Evolutionary conservation across 2,888 invertebrate species (phyloP).

Genomic region (Agrochola litura): DNA sequence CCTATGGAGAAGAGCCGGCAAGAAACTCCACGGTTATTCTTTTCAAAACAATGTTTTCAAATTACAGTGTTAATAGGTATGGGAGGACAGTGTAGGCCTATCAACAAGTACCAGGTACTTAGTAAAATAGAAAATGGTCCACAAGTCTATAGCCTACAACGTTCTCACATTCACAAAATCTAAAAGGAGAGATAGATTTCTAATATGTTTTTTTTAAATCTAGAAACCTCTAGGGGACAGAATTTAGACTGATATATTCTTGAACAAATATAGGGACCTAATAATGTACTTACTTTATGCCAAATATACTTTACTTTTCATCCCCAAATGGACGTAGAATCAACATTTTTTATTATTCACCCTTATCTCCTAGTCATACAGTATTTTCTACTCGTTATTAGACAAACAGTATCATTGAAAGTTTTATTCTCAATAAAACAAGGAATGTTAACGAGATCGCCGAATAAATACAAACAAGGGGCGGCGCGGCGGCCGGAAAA

Average conservation of each 20-base stretch:
- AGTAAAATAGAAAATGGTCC: too few species aligned
- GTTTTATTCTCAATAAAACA: constrained; percentile 65
- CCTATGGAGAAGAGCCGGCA: too few species aligned
- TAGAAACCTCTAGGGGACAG: neutral
- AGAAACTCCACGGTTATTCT: too few species aligned
- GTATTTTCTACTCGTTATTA: constrained; percentile 48
- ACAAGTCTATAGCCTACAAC: too few species aligned
- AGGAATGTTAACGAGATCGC: constrained; percentile 62
- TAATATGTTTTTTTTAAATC: neutral
- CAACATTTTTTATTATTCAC: constrained; percentile 28
- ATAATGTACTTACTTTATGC: neutral
- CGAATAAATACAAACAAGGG: constrained; percentile 63
- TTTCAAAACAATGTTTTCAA: too few species aligned
- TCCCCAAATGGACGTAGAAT: constrained; percentile 25
- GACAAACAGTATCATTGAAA: constrained; percentile 64
- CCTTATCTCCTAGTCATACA: constrained; percentile 2
- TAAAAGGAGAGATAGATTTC: too few species aligned
- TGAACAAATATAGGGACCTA: constrained; percentile 1
- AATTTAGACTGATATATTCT: constrained; percentile 8
- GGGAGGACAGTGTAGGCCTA: too few species aligned
- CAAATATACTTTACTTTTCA: constrained; percentile 9
- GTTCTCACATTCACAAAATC: too few species aligned
- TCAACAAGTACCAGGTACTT: too few species aligned
- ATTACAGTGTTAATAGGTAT: too few species aligned
- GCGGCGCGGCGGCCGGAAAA: constrained; percentile 58